phyloP scores from a whole-genome alignment of 2,113 vertebrate genomes.

The Campylomormyrus tamandua region DNA sequence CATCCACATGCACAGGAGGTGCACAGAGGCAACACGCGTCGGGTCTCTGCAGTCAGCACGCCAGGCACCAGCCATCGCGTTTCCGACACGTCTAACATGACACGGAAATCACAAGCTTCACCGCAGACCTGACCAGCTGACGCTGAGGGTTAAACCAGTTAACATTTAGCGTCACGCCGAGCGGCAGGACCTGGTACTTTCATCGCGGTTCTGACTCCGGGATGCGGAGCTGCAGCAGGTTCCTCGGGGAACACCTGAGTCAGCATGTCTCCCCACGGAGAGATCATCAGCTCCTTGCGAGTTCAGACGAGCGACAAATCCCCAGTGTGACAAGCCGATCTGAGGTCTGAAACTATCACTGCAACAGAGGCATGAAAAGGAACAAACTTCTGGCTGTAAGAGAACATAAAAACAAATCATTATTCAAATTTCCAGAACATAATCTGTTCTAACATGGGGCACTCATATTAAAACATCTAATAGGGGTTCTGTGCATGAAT shows the following conservation, averaged over 20 bases:
- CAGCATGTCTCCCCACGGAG: not conserved
- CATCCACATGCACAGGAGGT: not conserved
- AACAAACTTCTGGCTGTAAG: not conserved
- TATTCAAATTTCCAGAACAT: not conserved
- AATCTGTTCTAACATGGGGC: not conserved
- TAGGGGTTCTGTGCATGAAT: not conserved
- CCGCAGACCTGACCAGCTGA: not conserved
- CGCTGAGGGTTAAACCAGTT: not conserved
- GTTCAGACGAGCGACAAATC: not conserved
- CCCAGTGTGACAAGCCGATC: not conserved
- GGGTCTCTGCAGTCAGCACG: not conserved
- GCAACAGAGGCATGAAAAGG: not conserved
- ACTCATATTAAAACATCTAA: not conserved
- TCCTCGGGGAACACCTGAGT: not conserved
- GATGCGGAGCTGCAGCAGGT: not conserved
- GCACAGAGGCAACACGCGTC: not conserved
- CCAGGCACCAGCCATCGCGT: not conserved
- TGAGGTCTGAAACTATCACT: not conserved
- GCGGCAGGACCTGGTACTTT: not conserved
- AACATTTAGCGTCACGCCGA: not conserved
- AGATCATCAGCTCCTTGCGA: not conserved
- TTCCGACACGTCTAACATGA: not conserved
- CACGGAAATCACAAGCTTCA: not conserved
- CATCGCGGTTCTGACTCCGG: not conserved
- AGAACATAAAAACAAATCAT: constrained; percentile 60